phyloP scores from a whole-genome alignment of 2,888 invertebrate species.

The Platycnemis pennipes region DNA sequence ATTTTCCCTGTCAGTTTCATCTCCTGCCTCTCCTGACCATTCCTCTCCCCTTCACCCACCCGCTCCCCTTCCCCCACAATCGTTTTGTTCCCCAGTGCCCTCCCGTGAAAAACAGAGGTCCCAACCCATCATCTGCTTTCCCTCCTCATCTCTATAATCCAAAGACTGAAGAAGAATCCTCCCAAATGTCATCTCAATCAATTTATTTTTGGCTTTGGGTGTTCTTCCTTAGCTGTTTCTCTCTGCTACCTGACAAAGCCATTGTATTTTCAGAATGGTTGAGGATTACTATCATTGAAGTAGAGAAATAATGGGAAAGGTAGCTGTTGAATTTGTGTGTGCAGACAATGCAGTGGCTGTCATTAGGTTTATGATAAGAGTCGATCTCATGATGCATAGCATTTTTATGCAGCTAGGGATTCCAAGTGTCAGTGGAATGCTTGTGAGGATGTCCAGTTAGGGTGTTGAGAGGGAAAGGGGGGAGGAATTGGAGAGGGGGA shows the following conservation, averaged over 20 bases:
- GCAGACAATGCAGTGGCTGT: neutral
- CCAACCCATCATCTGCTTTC: neutral
- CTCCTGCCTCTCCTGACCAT: neutral
- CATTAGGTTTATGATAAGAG: neutral
- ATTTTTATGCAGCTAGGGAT: neutral
- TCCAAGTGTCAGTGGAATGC: neutral
- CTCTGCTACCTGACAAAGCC: neutral
- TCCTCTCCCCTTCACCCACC: neutral
- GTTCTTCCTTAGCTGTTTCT: neutral
- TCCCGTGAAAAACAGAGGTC: too few species aligned
- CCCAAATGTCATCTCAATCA: slow-evolving; percentile 6
- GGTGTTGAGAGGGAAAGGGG: neutral
- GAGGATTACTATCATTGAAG: neutral
- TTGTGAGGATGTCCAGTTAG: neutral
- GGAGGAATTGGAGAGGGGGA: neutral
- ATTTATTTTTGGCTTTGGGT: neutral
- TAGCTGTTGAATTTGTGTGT: neutral
- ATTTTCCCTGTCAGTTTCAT: neutral
- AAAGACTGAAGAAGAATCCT: slow-evolving; percentile 28
- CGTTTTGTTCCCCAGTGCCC: neutral
- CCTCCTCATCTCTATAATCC: neutral
- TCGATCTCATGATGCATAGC: neutral
- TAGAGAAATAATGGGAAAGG: neutral
- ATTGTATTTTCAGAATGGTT: neutral
- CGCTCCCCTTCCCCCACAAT: neutral